Evolutionary conservation across 2,888 invertebrate genomes (phyloP).

Genomic region (Terebella lapidaria): DNA sequence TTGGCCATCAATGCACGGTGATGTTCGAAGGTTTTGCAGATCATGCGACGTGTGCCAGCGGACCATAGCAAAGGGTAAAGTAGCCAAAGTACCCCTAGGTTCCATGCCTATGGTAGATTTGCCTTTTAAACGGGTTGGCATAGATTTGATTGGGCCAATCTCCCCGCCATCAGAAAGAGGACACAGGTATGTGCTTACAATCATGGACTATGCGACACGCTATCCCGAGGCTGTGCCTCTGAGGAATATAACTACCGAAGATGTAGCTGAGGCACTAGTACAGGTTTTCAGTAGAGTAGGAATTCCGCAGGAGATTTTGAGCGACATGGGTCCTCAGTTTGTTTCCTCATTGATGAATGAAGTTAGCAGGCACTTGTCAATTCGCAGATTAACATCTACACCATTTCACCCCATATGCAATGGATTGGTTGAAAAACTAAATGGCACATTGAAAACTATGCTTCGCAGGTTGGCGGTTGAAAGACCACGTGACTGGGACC

Average conservation of each 20-base stretch:
- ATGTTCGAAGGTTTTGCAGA: too few species aligned
- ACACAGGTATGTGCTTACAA: conserved; percentile 21
- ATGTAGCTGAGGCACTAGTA: conserved; percentile 25
- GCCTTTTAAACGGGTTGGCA: too few species aligned
- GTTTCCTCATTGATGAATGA: conserved; percentile 20
- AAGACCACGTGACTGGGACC: conserved; percentile 8
- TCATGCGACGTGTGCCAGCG: too few species aligned
- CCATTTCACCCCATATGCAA: conserved; percentile 22
- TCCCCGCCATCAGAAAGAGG: conserved; percentile 17
- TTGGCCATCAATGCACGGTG: conserved; percentile 21
- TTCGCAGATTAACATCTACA: conserved; percentile 15
- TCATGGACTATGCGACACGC: conserved; percentile 24
- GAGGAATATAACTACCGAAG: conserved; percentile 22
- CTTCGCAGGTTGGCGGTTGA: background rate
- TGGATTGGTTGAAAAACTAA: conserved; percentile 22
- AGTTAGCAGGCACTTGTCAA: conserved; percentile 13
- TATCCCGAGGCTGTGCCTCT: conserved; percentile 13
- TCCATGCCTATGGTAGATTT: too few species aligned
- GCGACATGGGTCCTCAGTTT: conserved; percentile 26
- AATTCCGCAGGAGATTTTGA: conserved; percentile 21
- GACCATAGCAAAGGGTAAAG: too few species aligned
- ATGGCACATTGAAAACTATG: conserved; percentile 14
- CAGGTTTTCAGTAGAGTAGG: conserved; percentile 20
- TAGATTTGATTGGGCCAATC: conserved; percentile 29
- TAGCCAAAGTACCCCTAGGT: too few species aligned